Conservation (phyloP, 2,113 vertebrate species). For the Oryzias curvinotus region DNA sequence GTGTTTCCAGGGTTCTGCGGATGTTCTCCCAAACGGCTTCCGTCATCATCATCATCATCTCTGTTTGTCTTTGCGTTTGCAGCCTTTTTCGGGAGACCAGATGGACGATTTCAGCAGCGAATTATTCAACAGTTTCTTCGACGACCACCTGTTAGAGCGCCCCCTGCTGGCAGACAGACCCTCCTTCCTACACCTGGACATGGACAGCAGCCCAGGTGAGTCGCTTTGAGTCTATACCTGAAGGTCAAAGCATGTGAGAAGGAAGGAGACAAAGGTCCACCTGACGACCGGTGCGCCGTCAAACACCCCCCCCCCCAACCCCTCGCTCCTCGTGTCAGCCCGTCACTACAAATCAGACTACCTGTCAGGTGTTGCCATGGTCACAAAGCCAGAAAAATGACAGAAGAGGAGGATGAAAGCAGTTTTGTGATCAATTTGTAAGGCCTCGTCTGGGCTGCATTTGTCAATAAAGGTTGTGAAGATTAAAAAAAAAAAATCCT, state of each 20-base stretch:
- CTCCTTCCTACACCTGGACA: conserved; percentile 90
- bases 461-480: no score
- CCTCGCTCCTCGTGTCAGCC: background rate
- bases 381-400: conserved; percentile 2
- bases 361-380: conserved; percentile 10
- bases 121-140: conserved; percentile 97
- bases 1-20: background rate
- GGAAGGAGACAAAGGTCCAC: no score
- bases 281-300: background rate
- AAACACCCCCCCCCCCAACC: background rate
- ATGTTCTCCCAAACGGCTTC: background rate
- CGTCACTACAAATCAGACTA: conserved; percentile 14
- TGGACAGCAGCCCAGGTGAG: conserved; percentile 85
- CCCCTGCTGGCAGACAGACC: conserved; percentile 89
- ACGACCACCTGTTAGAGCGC: conserved; percentile 82
- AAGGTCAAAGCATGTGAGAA: no score
- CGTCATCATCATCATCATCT: background rate
- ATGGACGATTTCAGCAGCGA: conserved; percentile 99
- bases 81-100: conserved; percentile 92
- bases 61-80: conserved; percentile 16
- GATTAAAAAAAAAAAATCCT: no score
- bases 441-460: no score
- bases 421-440: no score
- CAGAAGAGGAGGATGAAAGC: background rate
- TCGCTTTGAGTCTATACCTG: background rate